Evolutionary conservation across 1,140 invertebrate genomes (phyloP).

Genomic region (Caenorhabditis latens): DNA sequence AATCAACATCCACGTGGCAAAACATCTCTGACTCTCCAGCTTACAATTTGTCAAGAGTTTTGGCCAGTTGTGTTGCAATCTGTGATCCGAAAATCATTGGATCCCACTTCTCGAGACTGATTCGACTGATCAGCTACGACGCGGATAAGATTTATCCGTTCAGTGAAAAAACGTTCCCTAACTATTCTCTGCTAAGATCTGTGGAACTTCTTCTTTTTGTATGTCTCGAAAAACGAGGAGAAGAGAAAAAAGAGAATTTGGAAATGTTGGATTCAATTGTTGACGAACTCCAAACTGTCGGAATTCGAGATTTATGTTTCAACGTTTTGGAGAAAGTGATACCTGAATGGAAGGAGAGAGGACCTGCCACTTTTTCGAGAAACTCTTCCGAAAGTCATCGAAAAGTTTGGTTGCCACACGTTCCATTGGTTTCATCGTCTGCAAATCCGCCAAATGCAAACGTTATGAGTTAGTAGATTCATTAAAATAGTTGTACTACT

Average conservation of each 20-base stretch:
- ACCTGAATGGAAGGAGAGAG: not conserved
- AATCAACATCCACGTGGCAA: constrained; percentile 1
- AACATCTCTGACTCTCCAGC: constrained; percentile 27
- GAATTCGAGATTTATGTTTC: constrained; percentile 22
- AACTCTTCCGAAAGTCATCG: not conserved
- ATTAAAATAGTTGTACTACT: not conserved
- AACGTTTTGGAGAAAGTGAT: constrained; percentile 24
- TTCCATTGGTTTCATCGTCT: constrained; percentile 7
- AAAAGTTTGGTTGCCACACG: constrained; percentile 23
- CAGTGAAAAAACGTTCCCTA: not conserved
- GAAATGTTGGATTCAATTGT: constrained; percentile 14
- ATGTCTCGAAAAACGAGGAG: not conserved
- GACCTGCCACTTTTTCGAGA: not conserved
- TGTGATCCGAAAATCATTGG: not conserved
- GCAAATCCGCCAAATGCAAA: constrained; percentile 14
- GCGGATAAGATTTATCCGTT: constrained; percentile 7
- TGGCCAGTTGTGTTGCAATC: constrained; percentile 12
- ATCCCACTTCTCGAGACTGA: not conserved
- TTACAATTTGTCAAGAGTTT: constrained; percentile 5
- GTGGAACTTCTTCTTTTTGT: constrained; percentile 32
- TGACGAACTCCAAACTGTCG: constrained; percentile 7
- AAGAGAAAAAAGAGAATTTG: not conserved
- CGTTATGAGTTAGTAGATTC: not conserved
- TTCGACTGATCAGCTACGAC: constrained; percentile 3
- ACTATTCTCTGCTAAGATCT: constrained; percentile 11